A percentile compares a stretch with the other conserved stretches of the same genome.
Conservation (phyloP, 2,888 invertebrate species). For the Thereva nobilitata region DNA sequence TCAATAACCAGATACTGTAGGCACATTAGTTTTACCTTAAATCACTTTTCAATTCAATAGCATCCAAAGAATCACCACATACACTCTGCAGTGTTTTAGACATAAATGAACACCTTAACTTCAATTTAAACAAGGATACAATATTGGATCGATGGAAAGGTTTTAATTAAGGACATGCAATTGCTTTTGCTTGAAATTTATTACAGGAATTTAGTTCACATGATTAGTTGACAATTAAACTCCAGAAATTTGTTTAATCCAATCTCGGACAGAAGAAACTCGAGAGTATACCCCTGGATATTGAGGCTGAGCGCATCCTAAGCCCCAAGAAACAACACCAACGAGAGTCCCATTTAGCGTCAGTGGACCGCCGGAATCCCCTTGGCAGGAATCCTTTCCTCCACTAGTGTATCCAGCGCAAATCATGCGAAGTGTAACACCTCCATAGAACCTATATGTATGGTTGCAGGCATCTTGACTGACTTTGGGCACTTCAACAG, state of each 20-base stretch:
- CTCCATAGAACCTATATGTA: constrained; percentile 45
- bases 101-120: too few species aligned
- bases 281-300: constrained; percentile 55
- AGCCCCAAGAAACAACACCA: constrained; percentile 57
- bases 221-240: too few species aligned
- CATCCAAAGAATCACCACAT: too few species aligned
- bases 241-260: constrained; percentile 43
- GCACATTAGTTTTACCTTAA: too few species aligned
- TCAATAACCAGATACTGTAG: too few species aligned
- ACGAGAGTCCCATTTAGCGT: constrained; percentile 46
- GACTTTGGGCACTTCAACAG: constrained; percentile 49
- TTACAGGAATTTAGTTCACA: too few species aligned
- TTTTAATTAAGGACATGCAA: too few species aligned
- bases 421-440: constrained; percentile 52
- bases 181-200: too few species aligned
- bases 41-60: too few species aligned
- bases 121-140: too few species aligned
- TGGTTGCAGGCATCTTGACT: constrained; percentile 47
- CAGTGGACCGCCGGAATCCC: constrained; percentile 58
- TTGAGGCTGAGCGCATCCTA: constrained; percentile 49
- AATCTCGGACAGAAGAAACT: constrained; percentile 45
- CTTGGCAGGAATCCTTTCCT: constrained; percentile 46
- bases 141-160: too few species aligned
- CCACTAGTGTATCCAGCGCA: constrained; percentile 50
- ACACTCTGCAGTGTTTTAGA: too few species aligned